phyloP scores from a whole-genome alignment of 2,797 vertebrate species.

The Pelodytes ibericus region DNA sequence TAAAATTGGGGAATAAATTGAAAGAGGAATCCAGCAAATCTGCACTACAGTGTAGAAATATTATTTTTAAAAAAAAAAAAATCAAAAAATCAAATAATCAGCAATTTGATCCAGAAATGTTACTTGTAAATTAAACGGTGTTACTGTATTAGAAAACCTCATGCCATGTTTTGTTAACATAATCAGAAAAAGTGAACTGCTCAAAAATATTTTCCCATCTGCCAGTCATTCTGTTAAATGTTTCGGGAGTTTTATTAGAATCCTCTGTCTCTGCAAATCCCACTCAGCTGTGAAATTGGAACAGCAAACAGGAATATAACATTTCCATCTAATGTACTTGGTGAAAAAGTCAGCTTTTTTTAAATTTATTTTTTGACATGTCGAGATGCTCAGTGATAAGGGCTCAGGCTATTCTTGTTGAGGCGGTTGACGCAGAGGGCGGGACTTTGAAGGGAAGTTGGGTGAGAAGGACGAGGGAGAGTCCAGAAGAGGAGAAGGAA shows the following conservation, averaged over 20 bases:
- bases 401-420: conserved; percentile 41
- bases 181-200: conserved; percentile 75
- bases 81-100: conserved; percentile 62
- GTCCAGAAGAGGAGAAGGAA: neutral
- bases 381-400: conserved; percentile 51
- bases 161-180: conserved; percentile 76
- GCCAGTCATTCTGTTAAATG: conserved; percentile 76
- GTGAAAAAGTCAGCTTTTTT: conserved; percentile 65
- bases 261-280: conserved; percentile 74
- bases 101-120: conserved; percentile 66
- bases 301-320: conserved; percentile 78
- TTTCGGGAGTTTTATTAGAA: conserved; percentile 76
- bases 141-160: conserved; percentile 65
- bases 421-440: conserved; percentile 14
- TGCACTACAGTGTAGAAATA: conserved; percentile 61
- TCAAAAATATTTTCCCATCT: conserved; percentile 70
- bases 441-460: neutral
- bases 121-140: conserved; percentile 68
- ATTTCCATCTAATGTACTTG: conserved; percentile 69
- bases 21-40: conserved; percentile 30
- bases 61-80: conserved; percentile 32
- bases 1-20: conserved; percentile 1
- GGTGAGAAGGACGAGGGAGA: neutral
- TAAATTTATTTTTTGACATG: conserved; percentile 65
- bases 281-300: conserved; percentile 82